Base-by-base conservation (phyloP, 2,113 vertebrate species). In the Arenaria interpres region DNA sequence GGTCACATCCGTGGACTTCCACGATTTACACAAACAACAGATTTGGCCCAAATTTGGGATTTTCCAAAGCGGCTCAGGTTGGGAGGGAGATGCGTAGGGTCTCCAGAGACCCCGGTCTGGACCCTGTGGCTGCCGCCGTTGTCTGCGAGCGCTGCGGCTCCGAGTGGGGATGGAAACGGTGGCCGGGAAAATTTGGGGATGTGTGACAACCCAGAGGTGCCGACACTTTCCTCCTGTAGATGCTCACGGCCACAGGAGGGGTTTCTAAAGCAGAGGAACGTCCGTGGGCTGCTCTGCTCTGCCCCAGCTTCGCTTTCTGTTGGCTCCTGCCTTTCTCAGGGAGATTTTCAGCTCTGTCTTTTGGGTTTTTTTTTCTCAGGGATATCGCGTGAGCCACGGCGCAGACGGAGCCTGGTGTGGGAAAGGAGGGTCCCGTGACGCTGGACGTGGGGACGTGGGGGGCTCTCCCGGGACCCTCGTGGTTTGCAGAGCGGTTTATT, bases 121-220 rank as follows among this genome's bases (percentile, higher is more conserved):
- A 48, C 8, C 10, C 1, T 1, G 0, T 14, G 12, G 75, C 64
- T 12, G 53, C 56, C 0, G 4, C 57, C 18, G 45, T 24, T 25
- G 2, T 2, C 72, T 7, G 22, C 1, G 8, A 16, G 39, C 1
- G 33, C 43, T 6, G 0, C 6, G 12, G 78, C 51, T 10, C 51
- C 3, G 10, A 6, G 54, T 1, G 6, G 63, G 48, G 59, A 12
- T 15, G 6, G 84, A 45, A 25, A 15, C 2, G 1, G 5, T 17
- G 30, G 30, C 67, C 0, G 1, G 19, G 6, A 1, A 19, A 46
- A 37, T 32, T 0, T 0, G 9, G 60, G 88, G 53, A 0, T 46
- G 9, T 1, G 67, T 10, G 43, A 16, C 3, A 9, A 25, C 11
- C 9, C 20, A 7, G 27, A 21, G 60, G 43, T 22, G 5, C 14